Evolutionary conservation across 1,140 invertebrate genomes (phyloP), one percentile per base, ranked within the genome.

Genomic region (Mya arenaria): DNA sequence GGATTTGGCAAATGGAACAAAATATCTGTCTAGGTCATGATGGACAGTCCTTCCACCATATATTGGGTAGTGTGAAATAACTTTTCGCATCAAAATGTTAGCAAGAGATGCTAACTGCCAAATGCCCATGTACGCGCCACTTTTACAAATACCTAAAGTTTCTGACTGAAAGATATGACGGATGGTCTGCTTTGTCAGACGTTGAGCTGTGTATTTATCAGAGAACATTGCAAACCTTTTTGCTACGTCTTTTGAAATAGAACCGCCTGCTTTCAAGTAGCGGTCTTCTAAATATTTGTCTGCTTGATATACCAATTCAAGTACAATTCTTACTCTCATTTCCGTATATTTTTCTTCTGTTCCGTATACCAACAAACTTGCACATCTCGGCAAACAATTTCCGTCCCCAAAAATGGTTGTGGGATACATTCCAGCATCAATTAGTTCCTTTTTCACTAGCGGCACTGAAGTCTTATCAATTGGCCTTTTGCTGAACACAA

Each of bases 341-440:
- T 71, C 41, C 44, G 25, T 28, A 71, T 71, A 32, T 28, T 71
- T 34, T 25, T 44, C n/a, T 32, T 71, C 34, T 30, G 19, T 37
- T 25, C 66, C 66, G 34, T 71, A 71, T 44, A 39, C 66, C 4
- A 48, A 52, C 23, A 71, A 39, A 32, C 66, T 71, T 34, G 66
- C 66, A 10, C 39, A n/a, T 37, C 39, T 13, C 30, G 39, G 66
- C 4, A 52, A 32, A 32, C 66, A 71, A 44, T 71, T 71, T 17
- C 66, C 66, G 39, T 71, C 66, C 5, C 39, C 39, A 37, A 30
- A 30, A 48, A 71, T 71, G n/a, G n/a, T n/a, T n/a, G n/a, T n/a
- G n/a, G n/a, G n/a, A n/a, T n/a, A n/a, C n/a, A n/a, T n/a, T n/a
- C n/a, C n/a, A n/a, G n/a, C n/a, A n/a, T n/a, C n/a, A n/a, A n/a